Evolutionary conservation across 2,113 vertebrate species (phyloP).

Genomic region (Cinclus mexicanus): DNA sequence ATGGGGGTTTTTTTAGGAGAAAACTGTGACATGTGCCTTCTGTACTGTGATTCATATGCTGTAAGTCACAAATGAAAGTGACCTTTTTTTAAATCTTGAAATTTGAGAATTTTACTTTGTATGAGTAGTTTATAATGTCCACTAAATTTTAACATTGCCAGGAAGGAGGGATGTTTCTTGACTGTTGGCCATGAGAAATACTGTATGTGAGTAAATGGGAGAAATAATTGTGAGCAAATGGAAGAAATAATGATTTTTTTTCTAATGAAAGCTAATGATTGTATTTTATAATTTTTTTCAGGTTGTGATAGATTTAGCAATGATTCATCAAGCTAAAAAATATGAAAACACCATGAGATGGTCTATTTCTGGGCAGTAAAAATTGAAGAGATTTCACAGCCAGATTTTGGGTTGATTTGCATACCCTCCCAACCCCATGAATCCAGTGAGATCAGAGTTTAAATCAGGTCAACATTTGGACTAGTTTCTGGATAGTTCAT

Average conservation of each 20-base stretch:
- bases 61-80: background rate
- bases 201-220: background rate
- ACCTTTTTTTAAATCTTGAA: background rate
- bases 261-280: background rate
- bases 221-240: background rate
- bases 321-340: constrained; percentile 27
- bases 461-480: constrained; percentile 13
- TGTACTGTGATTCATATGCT: background rate
- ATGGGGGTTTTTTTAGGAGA: background rate
- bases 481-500: background rate
- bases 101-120: background rate
- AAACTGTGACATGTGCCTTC: background rate
- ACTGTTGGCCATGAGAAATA: background rate
- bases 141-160: background rate
- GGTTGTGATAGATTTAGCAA: background rate
- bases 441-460: constrained; percentile 43
- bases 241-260: background rate
- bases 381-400: background rate
- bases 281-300: background rate
- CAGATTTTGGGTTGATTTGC: background rate
- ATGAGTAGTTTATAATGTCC: background rate
- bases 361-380: background rate
- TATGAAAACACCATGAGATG: background rate
- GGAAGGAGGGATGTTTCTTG: background rate
- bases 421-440: background rate